Evolutionary conservation across 2,797 vertebrate species (phyloP).

Genomic region (Hephaestus fuliginosus): DNA sequence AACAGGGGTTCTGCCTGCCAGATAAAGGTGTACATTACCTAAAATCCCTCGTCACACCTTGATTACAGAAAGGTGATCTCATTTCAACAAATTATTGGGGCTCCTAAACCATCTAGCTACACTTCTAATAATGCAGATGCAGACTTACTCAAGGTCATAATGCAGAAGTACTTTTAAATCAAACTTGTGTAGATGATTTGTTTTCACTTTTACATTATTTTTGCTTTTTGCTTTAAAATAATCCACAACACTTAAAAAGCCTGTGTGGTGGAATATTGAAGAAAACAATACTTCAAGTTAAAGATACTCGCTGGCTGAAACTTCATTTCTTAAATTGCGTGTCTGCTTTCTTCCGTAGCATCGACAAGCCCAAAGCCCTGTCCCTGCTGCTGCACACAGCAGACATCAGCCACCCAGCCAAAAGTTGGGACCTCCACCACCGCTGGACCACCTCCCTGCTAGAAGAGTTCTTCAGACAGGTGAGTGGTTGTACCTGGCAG

Average conservation of each 20-base stretch:
- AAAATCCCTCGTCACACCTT: background rate
- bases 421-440: constrained; percentile 95
- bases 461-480: constrained; percentile 99
- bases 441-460: constrained; percentile 97
- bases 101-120: background rate
- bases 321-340: background rate
- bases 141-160: too few relatives aligned
- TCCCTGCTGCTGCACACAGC: constrained; percentile 97
- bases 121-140: background rate
- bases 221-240: background rate
- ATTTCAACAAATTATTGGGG: background rate
- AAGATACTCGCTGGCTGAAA: background rate
- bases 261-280: background rate
- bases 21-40: background rate
- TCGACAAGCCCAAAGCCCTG: constrained; percentile 98
- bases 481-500: constrained; percentile 61
- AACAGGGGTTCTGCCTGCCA: background rate
- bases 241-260: background rate
- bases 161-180: background rate
- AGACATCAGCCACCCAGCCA: constrained; percentile 99
- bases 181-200: background rate
- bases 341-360: constrained; percentile 81
- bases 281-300: background rate
- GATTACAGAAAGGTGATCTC: background rate
- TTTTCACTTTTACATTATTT: background rate